Evolutionary conservation across 2,888 invertebrate species (phyloP), one percentile per base, ranked within the genome.

Genomic region (Apamea monoglypha): DNA sequence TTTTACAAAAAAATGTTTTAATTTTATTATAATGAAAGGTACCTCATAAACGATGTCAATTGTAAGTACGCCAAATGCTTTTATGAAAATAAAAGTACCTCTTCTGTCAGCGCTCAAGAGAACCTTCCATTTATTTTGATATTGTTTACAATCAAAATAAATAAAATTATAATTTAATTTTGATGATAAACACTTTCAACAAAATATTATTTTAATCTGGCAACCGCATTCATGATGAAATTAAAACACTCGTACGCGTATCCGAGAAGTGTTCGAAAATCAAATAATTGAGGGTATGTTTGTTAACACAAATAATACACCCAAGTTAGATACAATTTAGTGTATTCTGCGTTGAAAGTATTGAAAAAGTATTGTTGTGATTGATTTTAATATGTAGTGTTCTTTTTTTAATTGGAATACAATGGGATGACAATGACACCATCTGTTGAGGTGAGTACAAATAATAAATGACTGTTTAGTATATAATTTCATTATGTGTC

Each of bases 381-480:
- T 61, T 64, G 16, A 40, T 63, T 53, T 72, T 2, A 32, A 6
- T 50, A n/a, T n/a, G n/a, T n/a, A 14, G 10, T 61, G 25, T 69
- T 25, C 53, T 14, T 53, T 40, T 36, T 32, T 32, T n/a, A 72
- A 25, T 36, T 74, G 2, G 18, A 12, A 2, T 47, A 74, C 70
- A 67, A 87, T 89, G 88, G 83, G 47, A 59, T 74, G 40, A 88
- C 21, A 67, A 89, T 89, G 89, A 89, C 74, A 79, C 77, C 78
- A 14, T 56, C 89, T 36, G 82, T 87, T 67, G 89, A 89, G 84
- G 89, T 89, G 21, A 89, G 89, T 86, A 44, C 29, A 25, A n/a
- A 36, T 21, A 32, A 36, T 36, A 12, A 64, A 64, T 64, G 0
- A 14, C 25, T 64, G 14, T 56, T 36, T 7, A 36, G 4, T 36